These are phyloP conservation scores for Apodemus speciosus DNA, from an alignment of 2,113 vertebrate genomes.

Conservation along the genomic window DNA sequence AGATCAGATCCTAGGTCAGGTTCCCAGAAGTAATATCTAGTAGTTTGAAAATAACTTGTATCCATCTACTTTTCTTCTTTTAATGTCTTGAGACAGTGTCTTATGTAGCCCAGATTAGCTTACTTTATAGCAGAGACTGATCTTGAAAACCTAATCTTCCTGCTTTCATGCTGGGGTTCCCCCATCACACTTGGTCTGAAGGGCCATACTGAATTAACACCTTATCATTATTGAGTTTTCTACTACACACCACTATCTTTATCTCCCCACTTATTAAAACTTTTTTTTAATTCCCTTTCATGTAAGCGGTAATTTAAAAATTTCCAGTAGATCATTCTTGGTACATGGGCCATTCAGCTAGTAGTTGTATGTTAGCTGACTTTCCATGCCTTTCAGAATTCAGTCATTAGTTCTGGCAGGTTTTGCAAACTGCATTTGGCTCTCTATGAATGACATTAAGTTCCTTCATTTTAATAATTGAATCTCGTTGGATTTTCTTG, in stretches of 20 bases:
- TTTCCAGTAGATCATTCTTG: background rate
- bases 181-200: background rate
- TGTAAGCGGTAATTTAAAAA: background rate
- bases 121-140: background rate
- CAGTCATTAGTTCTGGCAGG: background rate
- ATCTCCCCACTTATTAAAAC: background rate
- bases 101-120: background rate
- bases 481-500: background rate
- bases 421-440: background rate
- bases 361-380: background rate
- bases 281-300: background rate
- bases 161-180: background rate
- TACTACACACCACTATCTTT: background rate
- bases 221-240: background rate
- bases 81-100: background rate
- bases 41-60: background rate
- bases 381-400: background rate
- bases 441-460: background rate
- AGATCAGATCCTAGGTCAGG: background rate
- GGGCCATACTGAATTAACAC: background rate
- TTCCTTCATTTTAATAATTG: background rate
- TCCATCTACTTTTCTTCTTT: background rate
- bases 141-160: background rate
- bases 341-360: background rate
- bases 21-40: background rate